Percentiles rank a stretch among this genome's conserved stretches.
Evolutionary conservation across 2,888 invertebrate genomes (phyloP).

Genomic region (Agrilus mali): DNA sequence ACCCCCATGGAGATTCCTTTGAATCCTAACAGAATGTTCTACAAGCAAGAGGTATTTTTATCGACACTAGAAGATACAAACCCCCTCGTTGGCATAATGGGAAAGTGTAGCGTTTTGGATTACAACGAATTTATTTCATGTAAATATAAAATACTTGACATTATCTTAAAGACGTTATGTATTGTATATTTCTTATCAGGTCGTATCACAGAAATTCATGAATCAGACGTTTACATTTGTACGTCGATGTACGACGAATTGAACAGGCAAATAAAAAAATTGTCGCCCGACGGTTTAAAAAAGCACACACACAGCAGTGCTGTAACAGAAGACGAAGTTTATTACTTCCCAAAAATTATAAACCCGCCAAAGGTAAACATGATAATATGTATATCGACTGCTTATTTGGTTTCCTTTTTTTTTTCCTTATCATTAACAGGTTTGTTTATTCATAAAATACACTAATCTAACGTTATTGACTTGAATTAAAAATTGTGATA

Average conservation of each 20-base stretch:
- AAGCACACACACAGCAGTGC: conserved; percentile 70
- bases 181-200: conserved; percentile 37
- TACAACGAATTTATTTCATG: conserved; percentile 80
- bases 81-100: conserved; percentile 81
- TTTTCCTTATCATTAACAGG: background rate
- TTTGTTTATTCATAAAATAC: background rate
- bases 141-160: conserved; percentile 35
- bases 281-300: conserved; percentile 56
- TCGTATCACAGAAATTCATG: conserved; percentile 86
- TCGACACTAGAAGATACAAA: conserved; percentile 86
- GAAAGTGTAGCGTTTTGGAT: conserved; percentile 82
- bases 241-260: conserved; percentile 86
- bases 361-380: conserved; percentile 47
- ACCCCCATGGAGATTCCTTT: conserved; percentile 79
- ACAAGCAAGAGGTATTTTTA: conserved; percentile 85
- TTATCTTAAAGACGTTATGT: background rate
- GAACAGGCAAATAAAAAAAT: conserved; percentile 62
- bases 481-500: too few relatives aligned
- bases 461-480: too few relatives aligned
- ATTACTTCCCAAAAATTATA: conserved; percentile 61
- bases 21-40: conserved; percentile 67
- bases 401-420: too few relatives aligned
- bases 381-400: background rate
- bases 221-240: conserved; percentile 86
- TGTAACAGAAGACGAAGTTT: conserved; percentile 89